A percentile compares a stretch with the other conserved stretches of the same genome.
These are phyloP conservation scores for Antedon mediterranea DNA, from an alignment of 53 echinoderm and acorn worm species.

Conservation along the genomic window DNA sequence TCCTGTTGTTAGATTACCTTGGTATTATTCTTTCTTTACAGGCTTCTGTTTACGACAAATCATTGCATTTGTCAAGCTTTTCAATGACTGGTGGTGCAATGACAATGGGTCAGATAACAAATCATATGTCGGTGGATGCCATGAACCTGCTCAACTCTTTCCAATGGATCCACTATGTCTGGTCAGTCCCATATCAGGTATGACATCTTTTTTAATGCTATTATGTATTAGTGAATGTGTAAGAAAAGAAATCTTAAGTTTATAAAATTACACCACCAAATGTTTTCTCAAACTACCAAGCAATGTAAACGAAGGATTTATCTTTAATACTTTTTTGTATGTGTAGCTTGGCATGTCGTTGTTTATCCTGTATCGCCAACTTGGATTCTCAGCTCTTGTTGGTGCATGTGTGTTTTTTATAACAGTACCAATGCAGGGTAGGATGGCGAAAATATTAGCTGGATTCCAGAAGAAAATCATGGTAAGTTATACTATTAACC, in stretches of 20 bases:
- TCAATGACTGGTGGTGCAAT: constrained; percentile 69
- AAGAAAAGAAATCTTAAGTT: background rate
- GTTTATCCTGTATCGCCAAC: constrained; percentile 25
- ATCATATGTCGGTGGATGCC: constrained; percentile 89
- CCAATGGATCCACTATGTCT: constrained; percentile 68
- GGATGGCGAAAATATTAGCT: constrained; percentile 29
- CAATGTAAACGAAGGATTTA: too few relatives aligned
- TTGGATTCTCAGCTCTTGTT: constrained; percentile 34
- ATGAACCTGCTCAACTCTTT: constrained; percentile 38
- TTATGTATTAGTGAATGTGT: background rate
- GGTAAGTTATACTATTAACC: constrained; percentile 20
- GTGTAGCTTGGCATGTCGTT: background rate
- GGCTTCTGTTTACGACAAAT: constrained; percentile 73
- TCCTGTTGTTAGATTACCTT: too few relatives aligned
- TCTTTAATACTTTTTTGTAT: background rate
- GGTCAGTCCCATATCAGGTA: constrained; percentile 81
- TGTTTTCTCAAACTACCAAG: too few relatives aligned
- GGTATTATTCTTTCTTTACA: constrained; percentile 9
- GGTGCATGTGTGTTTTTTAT: constrained; percentile 40
- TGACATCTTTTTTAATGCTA: background rate
- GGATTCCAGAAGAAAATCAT: constrained; percentile 38
- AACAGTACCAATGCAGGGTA: constrained; percentile 24
- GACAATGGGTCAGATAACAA: constrained; percentile 95
- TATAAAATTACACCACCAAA: background rate
- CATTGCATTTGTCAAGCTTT: constrained; percentile 65